Conservation (phyloP, 1,140 invertebrate species). For the Hyposmocoma kahamanoa region DNA sequence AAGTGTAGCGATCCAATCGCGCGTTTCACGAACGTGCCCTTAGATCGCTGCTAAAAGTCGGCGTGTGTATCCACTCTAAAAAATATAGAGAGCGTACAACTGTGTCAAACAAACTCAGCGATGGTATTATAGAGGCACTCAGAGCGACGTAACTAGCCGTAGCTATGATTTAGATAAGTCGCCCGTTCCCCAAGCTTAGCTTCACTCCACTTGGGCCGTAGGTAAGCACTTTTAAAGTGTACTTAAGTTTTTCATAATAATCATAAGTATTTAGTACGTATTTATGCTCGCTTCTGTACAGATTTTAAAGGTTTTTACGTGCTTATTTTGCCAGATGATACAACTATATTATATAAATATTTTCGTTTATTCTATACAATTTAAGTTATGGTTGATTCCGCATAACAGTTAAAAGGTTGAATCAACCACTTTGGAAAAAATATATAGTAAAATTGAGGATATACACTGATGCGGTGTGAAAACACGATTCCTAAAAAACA, state of each 20-base stretch:
- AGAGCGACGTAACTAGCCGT: slow-evolving; percentile 7
- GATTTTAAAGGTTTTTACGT: too few relatives aligned
- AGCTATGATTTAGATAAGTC: slow-evolving; percentile 38
- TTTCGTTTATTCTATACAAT: too few relatives aligned
- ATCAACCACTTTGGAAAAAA: too few relatives aligned
- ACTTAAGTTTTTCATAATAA: background rate
- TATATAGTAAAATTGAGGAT: too few relatives aligned
- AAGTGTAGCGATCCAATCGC: too few relatives aligned
- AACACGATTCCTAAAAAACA: too few relatives aligned
- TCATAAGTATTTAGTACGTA: background rate
- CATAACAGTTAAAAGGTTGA: too few relatives aligned
- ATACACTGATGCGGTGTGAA: too few relatives aligned
- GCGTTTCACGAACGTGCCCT: slow-evolving; percentile 22
- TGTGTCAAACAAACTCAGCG: slow-evolving; percentile 29
- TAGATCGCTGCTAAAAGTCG: slow-evolving; percentile 14
- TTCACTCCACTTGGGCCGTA: slow-evolving; percentile 15
- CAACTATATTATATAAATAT: too few relatives aligned
- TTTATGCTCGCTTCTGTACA: background rate
- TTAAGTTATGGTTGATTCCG: too few relatives aligned
- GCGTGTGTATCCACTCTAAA: too few relatives aligned
- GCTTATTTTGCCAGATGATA: too few relatives aligned
- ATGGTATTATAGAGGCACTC: slow-evolving; percentile 18
- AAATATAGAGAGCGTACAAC: slow-evolving; percentile 15
- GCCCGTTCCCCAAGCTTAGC: slow-evolving; percentile 19
- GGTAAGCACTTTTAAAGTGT: background rate